Conservation (phyloP, 2,888 invertebrate species). For the Pyrgus malvae region DNA sequence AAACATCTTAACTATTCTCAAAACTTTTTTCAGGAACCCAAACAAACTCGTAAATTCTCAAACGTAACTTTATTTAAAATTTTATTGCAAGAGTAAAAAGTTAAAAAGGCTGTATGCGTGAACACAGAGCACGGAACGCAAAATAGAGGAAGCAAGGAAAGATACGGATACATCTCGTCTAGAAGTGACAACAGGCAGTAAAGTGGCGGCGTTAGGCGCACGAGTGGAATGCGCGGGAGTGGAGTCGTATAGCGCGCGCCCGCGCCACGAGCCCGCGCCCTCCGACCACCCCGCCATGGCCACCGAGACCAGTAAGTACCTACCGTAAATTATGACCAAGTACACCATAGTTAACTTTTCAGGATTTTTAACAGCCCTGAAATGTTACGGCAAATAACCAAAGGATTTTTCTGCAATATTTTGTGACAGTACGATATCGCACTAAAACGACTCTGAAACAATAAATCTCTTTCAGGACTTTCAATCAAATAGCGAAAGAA, state of each 20-base stretch:
- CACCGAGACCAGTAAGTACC: conserved; percentile 74
- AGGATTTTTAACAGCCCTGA: too few relatives aligned
- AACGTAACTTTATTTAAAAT: conserved; percentile 24
- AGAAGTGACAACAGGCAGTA: conserved; percentile 58
- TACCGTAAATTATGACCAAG: background rate
- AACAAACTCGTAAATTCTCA: conserved; percentile 30
- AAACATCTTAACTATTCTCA: background rate
- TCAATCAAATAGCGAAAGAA: too few relatives aligned
- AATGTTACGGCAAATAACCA: too few relatives aligned
- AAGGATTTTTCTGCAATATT: too few relatives aligned
- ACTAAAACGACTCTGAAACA: too few relatives aligned
- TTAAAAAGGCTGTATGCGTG: conserved; percentile 20
- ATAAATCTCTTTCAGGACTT: too few relatives aligned
- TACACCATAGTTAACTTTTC: too few relatives aligned
- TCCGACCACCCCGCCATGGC: conserved; percentile 78
- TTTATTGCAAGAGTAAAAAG: conserved; percentile 14
- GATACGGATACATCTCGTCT: conserved; percentile 25
- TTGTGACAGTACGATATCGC: too few relatives aligned
- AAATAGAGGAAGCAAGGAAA: conserved; percentile 7
- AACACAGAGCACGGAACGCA: conserved; percentile 7
- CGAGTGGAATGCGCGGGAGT: conserved; percentile 78
- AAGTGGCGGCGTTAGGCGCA: conserved; percentile 70
- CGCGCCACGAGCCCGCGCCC: conserved; percentile 74
- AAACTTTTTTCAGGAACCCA: conserved; percentile 31
- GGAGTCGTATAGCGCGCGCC: conserved; percentile 73